Evolutionary conservation across 2,797 vertebrate genomes (phyloP).

Genomic region (Alosa sapidissima): DNA sequence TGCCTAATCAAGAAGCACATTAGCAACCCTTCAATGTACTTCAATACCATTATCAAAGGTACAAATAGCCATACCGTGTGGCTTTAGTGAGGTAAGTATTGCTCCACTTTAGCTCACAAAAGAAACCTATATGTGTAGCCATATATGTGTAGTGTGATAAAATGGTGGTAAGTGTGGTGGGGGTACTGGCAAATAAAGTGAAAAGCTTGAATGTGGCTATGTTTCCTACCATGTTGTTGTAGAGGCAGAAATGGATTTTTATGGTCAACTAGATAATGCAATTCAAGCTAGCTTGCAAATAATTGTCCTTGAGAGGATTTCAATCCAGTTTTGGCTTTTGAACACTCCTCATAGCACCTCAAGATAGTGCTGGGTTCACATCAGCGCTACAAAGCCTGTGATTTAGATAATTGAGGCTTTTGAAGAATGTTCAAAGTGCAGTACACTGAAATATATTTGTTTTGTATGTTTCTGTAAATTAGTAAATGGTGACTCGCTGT

Average conservation of each 20-base stretch:
- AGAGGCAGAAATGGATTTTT: slow-evolving; percentile 5
- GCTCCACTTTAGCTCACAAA: background rate
- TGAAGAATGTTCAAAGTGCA: background rate
- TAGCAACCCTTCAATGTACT: background rate
- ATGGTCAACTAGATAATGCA: background rate
- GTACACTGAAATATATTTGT: background rate
- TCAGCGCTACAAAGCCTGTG: background rate
- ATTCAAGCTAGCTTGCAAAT: background rate
- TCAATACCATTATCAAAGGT: background rate
- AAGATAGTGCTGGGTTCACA: background rate
- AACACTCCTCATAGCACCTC: background rate
- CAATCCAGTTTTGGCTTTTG: background rate
- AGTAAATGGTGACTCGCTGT: background rate
- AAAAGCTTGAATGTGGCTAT: slow-evolving; percentile 5
- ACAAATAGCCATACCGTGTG: background rate
- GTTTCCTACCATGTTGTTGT: slow-evolving; percentile 10
- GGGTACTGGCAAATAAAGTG: background rate
- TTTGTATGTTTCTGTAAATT: background rate
- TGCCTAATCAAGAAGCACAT: background rate
- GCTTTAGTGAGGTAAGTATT: background rate
- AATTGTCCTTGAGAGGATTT: slow-evolving; percentile 9
- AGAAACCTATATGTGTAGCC: background rate
- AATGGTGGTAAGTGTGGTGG: background rate
- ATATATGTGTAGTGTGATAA: background rate
- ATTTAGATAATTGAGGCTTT: background rate